These are phyloP conservation scores for Himantopus leucocephalus DNA, from an alignment of 2,113 vertebrate species.

Conservation along the genomic window DNA sequence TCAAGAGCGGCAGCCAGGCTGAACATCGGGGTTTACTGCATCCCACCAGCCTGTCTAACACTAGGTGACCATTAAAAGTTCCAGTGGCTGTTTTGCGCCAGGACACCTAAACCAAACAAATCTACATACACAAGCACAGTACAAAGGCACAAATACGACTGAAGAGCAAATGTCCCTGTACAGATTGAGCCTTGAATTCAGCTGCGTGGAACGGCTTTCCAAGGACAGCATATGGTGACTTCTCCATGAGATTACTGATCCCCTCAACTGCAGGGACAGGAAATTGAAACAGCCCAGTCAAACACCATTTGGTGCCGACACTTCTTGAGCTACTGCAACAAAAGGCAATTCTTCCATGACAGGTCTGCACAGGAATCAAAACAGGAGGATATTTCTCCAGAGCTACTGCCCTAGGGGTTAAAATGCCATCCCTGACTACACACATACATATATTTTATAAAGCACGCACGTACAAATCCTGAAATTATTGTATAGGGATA, in stretches of 20 bases:
- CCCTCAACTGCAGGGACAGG: background rate
- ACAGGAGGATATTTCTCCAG: rapidly evolving
- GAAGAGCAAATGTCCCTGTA: background rate
- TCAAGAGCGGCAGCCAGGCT: rapidly evolving
- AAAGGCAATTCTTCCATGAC: background rate
- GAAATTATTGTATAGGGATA: background rate
- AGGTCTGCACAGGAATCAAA: background rate
- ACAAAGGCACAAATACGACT: background rate
- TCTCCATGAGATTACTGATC: background rate
- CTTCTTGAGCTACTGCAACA: background rate
- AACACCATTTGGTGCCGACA: background rate
- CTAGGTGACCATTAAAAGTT: background rate
- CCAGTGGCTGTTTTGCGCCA: background rate
- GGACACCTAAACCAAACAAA: background rate
- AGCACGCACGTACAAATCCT: background rate
- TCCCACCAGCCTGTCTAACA: background rate
- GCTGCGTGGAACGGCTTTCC: background rate
- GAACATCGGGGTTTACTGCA: background rate
- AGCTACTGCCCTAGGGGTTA: background rate
- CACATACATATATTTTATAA: rapidly evolving
- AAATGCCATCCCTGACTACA: background rate
- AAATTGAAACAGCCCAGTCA: background rate
- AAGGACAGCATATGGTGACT: background rate
- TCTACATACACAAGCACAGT: background rate
- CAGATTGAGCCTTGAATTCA: background rate